Evolutionary conservation across 2,113 vertebrate genomes (phyloP).

Genomic region (Rhodinocichla rosea): DNA sequence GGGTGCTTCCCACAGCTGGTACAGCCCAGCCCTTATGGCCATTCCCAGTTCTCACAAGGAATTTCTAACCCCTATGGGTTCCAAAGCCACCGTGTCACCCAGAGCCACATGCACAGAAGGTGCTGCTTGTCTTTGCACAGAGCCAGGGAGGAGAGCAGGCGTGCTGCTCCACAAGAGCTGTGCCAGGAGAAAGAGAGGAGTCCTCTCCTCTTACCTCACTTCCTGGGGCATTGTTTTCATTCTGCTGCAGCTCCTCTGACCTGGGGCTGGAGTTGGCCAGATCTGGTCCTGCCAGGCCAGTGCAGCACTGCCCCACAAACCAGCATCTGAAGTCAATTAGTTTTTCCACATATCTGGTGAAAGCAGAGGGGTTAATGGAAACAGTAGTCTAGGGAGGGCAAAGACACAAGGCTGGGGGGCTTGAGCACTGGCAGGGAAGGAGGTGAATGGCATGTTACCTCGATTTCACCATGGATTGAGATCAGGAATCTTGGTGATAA

Average conservation of each 20-base stretch:
- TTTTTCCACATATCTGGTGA: neutral
- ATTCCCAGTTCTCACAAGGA: neutral
- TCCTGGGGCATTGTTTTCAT: neutral
- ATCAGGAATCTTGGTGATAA: neutral
- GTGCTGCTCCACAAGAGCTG: neutral
- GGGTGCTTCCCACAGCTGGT: neutral
- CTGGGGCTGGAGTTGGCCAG: neutral
- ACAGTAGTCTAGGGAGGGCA: neutral
- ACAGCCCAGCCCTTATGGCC: neutral
- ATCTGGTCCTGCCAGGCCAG: neutral
- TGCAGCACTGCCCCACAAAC: neutral
- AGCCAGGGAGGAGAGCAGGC: neutral
- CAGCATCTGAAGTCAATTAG: neutral
- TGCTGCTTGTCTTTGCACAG: neutral
- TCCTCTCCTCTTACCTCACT: neutral
- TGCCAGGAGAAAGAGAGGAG: neutral
- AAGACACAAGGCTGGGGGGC: neutral
- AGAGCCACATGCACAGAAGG: neutral
- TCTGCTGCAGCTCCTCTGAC: neutral
- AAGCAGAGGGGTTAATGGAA: neutral
- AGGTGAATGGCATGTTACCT: accelerated
- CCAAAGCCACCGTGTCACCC: neutral
- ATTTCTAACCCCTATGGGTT: neutral
- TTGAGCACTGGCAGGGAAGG: neutral
- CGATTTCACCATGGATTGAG: neutral